Percentiles rank a stretch among this genome's conserved stretches.
Evolutionary conservation across 1,140 invertebrate species (phyloP).

Genomic region (Wiebesia pumilae): DNA sequence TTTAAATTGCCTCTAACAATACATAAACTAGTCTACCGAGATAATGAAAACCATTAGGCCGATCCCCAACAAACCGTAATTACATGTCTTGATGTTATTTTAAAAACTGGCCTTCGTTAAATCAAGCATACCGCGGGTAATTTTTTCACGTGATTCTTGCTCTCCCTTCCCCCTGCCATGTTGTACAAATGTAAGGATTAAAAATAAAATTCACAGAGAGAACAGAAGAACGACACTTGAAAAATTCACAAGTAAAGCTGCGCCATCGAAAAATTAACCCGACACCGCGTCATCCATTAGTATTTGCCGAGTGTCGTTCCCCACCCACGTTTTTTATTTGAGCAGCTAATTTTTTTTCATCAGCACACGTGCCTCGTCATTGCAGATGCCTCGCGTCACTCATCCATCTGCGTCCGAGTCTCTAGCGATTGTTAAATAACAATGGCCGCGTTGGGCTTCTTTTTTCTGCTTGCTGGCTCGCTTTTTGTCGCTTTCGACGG

Average conservation of each 20-base stretch:
- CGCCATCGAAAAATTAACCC: constrained; percentile 3
- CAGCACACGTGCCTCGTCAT: not conserved
- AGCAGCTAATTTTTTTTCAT: not conserved
- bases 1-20: too few relatives aligned
- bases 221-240: not conserved
- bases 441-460: constrained; percentile 25
- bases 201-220: not conserved
- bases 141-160: too few relatives aligned
- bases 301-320: not conserved
- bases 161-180: too few relatives aligned
- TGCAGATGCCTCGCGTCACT: constrained; percentile 6
- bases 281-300: not conserved
- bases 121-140: not conserved
- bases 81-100: not conserved
- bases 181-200: not conserved
- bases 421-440: constrained; percentile 46
- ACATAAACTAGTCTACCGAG: too few relatives aligned
- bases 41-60: not conserved
- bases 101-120: not conserved
- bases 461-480: not conserved
- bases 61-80: too few relatives aligned
- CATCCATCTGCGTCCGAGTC: constrained; percentile 34
- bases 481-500: constrained; percentile 1
- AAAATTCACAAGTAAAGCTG: not conserved
- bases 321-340: not conserved